Evolutionary conservation across 2,888 invertebrate species (phyloP).

Genomic region (Cetonia aurata): DNA sequence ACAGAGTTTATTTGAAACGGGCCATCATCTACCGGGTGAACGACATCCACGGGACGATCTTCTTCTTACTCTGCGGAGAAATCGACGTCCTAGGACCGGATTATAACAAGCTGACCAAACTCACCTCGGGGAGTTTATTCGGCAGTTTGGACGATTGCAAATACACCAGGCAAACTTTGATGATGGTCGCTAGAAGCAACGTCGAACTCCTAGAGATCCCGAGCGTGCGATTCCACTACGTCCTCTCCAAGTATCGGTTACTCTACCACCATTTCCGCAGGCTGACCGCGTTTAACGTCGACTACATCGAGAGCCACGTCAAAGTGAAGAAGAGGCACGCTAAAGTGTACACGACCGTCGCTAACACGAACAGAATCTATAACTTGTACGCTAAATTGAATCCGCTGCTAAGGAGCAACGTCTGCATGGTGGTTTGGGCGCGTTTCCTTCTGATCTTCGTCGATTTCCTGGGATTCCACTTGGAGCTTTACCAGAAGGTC

Average conservation of each 20-base stretch:
- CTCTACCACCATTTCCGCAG: conserved; percentile 44
- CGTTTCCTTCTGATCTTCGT: conserved; percentile 21
- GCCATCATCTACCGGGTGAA: conserved; percentile 48
- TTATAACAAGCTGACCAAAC: conserved; percentile 47
- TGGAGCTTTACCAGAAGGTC: conserved; percentile 42
- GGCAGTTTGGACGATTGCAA: conserved; percentile 51
- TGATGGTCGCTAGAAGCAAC: conserved; percentile 54
- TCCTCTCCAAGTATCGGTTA: conserved; percentile 48
- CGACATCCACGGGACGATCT: conserved; percentile 50
- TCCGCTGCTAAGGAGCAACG: conserved; percentile 28
- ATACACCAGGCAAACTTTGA: conserved; percentile 50
- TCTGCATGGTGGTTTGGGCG: conserved; percentile 18
- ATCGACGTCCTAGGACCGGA: conserved; percentile 54
- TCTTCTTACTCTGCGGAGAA: conserved; percentile 50
- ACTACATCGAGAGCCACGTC: conserved; percentile 46
- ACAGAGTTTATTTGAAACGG: conserved; percentile 44
- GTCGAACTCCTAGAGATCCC: conserved; percentile 50
- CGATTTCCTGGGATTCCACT: conserved; percentile 43
- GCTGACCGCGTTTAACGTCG: conserved; percentile 47
- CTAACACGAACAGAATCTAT: conserved; percentile 12
- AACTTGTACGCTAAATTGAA: conserved; percentile 14
- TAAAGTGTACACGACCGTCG: neutral
- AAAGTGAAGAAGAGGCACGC: neutral
- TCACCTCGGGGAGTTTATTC: conserved; percentile 53
- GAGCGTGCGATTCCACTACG: conserved; percentile 48